phyloP scores from a whole-genome alignment of 2,888 invertebrate species.

The Flabesymbios commensalis region DNA sequence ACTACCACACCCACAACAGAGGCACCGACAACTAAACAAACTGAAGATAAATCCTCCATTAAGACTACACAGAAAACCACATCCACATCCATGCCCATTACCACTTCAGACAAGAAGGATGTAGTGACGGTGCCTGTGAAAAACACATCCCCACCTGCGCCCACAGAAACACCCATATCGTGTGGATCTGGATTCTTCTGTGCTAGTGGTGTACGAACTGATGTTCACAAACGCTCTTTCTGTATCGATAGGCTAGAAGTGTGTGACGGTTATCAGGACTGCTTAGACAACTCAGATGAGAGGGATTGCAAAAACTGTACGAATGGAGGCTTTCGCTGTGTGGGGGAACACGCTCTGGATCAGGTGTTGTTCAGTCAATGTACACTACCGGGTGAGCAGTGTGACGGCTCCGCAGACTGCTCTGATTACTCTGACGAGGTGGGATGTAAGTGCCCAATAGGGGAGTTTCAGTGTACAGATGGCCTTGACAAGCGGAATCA shows the following conservation, averaged over 20 bases:
- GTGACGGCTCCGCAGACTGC: constrained; percentile 27
- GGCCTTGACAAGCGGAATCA: constrained; percentile 18
- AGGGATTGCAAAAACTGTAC: constrained; percentile 5
- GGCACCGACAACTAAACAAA: too few relatives aligned
- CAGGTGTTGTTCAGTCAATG: constrained; percentile 11
- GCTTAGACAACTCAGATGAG: constrained; percentile 8
- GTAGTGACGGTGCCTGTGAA: too few relatives aligned
- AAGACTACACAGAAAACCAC: too few relatives aligned
- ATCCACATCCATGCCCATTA: too few relatives aligned
- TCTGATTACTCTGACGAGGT: constrained; percentile 23
- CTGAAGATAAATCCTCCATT: too few relatives aligned
- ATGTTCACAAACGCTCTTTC: background rate
- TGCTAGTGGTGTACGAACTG: constrained; percentile 8
- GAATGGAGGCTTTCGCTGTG: constrained; percentile 23
- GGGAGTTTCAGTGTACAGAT: constrained; percentile 26
- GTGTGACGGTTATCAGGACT: constrained; percentile 22
- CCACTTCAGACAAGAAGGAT: too few relatives aligned
- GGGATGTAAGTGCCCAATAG: constrained; percentile 18
- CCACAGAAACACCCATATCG: background rate
- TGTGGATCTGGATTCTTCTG: constrained; percentile 10
- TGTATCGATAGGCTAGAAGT: constrained; percentile 15
- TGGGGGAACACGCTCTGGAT: constrained; percentile 7
- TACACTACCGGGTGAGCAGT: constrained; percentile 22
- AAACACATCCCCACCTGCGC: too few relatives aligned
- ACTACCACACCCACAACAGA: too few relatives aligned